Evolutionary conservation across 2,888 invertebrate genomes (phyloP).

Genomic region (Pimpla rufipes): DNA sequence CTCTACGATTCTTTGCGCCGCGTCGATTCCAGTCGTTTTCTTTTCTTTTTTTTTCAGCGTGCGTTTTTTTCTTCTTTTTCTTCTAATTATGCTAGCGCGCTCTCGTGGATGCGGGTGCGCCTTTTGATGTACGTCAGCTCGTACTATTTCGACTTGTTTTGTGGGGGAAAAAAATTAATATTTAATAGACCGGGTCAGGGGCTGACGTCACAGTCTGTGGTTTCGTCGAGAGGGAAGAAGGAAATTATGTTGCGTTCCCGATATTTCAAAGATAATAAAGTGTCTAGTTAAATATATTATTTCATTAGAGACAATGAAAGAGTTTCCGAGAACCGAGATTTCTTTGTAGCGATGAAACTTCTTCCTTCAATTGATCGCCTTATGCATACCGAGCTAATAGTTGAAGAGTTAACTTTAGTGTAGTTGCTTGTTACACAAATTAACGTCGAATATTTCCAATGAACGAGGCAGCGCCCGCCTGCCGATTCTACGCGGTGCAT

Average conservation of each 20-base stretch:
- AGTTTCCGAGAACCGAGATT: no score
- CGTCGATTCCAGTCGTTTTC: constrained; percentile 2
- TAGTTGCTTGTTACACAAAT: no score
- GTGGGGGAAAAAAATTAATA: not conserved
- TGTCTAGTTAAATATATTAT: no score
- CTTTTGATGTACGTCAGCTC: constrained; percentile 2
- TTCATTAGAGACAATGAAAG: no score
- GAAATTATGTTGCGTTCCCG: no score
- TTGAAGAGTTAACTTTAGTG: no score
- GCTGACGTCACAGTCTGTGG: not conserved
- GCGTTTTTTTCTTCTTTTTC: constrained; percentile 22
- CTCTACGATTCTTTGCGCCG: constrained; percentile 15
- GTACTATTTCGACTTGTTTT: not conserved
- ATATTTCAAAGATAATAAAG: no score
- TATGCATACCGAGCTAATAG: no score
- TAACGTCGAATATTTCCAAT: not conserved
- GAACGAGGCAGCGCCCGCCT: not conserved
- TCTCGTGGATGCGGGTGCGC: not conserved
- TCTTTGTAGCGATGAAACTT: no score
- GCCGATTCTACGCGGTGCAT: no score
- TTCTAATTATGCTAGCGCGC: constrained; percentile 22
- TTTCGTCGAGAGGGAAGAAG: no score
- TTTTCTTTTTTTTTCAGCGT: constrained; percentile 8
- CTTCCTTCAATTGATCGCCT: no score
- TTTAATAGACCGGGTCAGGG: not conserved